These are phyloP conservation scores for Coregonus clupeaformis DNA, from an alignment of 2,113 vertebrate species.

Conservation along the genomic window DNA sequence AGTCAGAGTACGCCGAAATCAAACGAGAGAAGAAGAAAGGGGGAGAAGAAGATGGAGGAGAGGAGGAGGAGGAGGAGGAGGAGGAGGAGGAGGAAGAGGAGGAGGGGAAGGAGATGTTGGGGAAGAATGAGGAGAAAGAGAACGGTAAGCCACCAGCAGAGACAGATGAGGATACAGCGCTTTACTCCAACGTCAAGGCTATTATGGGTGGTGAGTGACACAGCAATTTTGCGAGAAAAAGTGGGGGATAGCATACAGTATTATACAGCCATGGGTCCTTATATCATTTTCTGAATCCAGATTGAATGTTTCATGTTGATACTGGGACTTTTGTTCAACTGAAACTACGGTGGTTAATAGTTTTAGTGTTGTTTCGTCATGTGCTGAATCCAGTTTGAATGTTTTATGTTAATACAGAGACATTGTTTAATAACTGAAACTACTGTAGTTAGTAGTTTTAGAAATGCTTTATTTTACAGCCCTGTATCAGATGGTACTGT, in stretches of 20 bases:
- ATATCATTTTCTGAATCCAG: too few species aligned
- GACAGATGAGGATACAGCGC: neutral
- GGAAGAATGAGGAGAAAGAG: neutral
- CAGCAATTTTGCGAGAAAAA: neutral
- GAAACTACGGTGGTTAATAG: too few species aligned
- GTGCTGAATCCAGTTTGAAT: accelerated
- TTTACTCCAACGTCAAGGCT: constrained; percentile 35
- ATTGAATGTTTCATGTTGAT: too few species aligned
- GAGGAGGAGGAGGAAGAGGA: neutral
- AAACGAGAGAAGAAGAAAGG: constrained; percentile 15
- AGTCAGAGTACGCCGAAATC: constrained; percentile 70
- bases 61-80: neutral
- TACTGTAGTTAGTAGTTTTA: neutral
- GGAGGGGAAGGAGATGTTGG: neutral
- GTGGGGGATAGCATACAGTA: neutral
- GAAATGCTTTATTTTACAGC: too few species aligned
- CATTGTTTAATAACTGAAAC: neutral
- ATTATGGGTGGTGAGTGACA: constrained; percentile 10
- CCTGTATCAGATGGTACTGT: too few species aligned
- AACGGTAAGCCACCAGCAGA: neutral
- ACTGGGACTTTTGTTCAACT: too few species aligned
- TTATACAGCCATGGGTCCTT: neutral
- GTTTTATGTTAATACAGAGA: neutral
- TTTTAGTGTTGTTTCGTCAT: neutral
- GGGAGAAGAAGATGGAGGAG: neutral